phyloP scores from a whole-genome alignment of 1,140 invertebrate species.

The Mesaphorura yosii region DNA sequence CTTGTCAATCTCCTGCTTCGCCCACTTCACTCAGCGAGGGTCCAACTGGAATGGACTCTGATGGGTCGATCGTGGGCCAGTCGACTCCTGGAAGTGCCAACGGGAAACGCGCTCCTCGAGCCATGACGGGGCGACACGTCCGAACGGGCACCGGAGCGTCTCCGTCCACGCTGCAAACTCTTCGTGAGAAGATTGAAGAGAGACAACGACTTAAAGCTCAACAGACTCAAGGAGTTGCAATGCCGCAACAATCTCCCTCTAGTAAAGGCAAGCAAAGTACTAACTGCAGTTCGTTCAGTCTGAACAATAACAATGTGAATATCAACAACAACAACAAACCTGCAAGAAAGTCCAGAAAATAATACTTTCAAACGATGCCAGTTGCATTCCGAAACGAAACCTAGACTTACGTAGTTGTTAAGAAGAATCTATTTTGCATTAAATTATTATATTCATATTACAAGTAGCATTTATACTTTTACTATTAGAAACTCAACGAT shows the following conservation, averaged over 20 bases:
- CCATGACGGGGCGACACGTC: slow-evolving; percentile 40
- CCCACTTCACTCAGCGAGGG: slow-evolving; percentile 43
- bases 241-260: background rate
- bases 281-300: too few species aligned
- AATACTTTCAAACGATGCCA: slow-evolving; percentile 7
- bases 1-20: slow-evolving; percentile 33
- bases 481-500: too few species aligned
- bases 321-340: slow-evolving; percentile 10
- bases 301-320: too few species aligned
- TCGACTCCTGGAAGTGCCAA: slow-evolving; percentile 17
- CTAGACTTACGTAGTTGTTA: too few species aligned
- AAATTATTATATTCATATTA: too few species aligned
- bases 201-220: slow-evolving; percentile 36
- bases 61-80: slow-evolving; percentile 24
- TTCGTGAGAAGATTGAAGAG: slow-evolving; percentile 40
- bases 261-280: too few species aligned
- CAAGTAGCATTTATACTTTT: too few species aligned
- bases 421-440: too few species aligned
- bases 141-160: slow-evolving; percentile 42
- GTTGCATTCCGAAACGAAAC: too few species aligned
- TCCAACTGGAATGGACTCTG: slow-evolving; percentile 43
- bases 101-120: slow-evolving; percentile 38
- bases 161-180: slow-evolving; percentile 38
- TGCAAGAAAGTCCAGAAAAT: slow-evolving; percentile 10
- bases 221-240: slow-evolving; percentile 21